phyloP scores from a whole-genome alignment of 2,888 invertebrate species.

The Timandra comae region DNA sequence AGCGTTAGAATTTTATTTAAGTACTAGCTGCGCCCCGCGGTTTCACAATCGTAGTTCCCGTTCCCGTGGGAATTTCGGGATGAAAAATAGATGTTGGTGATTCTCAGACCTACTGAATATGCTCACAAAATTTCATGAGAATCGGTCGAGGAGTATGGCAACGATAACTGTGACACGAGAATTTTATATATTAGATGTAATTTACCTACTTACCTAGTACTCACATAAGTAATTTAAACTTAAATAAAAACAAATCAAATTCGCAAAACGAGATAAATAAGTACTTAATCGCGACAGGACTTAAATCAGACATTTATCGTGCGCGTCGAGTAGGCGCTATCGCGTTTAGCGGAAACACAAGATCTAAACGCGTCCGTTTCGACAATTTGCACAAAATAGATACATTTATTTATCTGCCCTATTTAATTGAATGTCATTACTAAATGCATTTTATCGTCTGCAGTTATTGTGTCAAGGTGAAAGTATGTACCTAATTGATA shows the following conservation, averaged over 20 bases:
- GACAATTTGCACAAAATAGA: constrained; percentile 22
- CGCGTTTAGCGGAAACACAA: constrained; percentile 30
- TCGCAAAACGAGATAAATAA: background rate
- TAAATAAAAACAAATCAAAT: background rate
- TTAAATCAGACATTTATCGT: constrained; percentile 25
- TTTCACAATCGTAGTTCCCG: too few relatives aligned
- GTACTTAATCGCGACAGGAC: background rate
- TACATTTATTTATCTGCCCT: constrained; percentile 31
- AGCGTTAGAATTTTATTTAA: too few relatives aligned
- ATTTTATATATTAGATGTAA: too few relatives aligned
- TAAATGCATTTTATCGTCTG: constrained; percentile 22
- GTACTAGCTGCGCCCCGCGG: too few relatives aligned
- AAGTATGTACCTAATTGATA: constrained; percentile 4
- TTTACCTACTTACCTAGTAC: background rate
- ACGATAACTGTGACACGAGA: too few relatives aligned
- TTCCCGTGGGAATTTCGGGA: too few relatives aligned
- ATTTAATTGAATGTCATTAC: constrained; percentile 37
- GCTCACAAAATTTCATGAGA: too few relatives aligned
- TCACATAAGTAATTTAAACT: background rate
- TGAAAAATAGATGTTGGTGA: too few relatives aligned
- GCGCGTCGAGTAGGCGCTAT: constrained; percentile 41
- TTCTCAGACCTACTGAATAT: too few relatives aligned
- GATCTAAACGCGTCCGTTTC: constrained; percentile 31
- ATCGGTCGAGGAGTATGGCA: background rate
- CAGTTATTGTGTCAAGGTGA: constrained; percentile 27